Evolutionary conservation across 2,888 invertebrate species (phyloP).

Genomic region (Axea sp.): DNA sequence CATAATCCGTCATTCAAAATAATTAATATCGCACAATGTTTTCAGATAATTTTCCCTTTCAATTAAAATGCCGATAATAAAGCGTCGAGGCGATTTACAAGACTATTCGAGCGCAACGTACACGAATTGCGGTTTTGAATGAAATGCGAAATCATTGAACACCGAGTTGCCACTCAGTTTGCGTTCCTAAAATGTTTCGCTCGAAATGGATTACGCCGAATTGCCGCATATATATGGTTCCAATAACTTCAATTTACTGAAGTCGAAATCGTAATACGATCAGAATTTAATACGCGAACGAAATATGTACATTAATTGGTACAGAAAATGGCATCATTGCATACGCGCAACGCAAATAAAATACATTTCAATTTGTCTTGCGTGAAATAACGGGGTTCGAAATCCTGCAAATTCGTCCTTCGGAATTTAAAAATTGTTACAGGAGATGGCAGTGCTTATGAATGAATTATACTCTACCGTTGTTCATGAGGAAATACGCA

Average conservation of each 20-base stretch:
- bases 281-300: neutral
- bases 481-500: too few relatives aligned
- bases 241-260: conserved; percentile 11
- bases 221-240: neutral
- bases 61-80: conserved; percentile 10
- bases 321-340: neutral
- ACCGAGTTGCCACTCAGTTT: neutral
- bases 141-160: conserved; percentile 10
- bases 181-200: conserved; percentile 2
- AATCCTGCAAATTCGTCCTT: too few relatives aligned
- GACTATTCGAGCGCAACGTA: neutral
- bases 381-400: too few relatives aligned
- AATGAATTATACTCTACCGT: too few relatives aligned
- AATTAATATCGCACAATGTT: neutral
- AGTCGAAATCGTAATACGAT: conserved; percentile 7
- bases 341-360: neutral
- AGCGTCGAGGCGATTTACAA: too few relatives aligned
- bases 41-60: conserved; percentile 7
- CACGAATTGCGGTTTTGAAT: conserved; percentile 14
- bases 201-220: conserved; percentile 5
- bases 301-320: neutral
- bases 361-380: neutral
- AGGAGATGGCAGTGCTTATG: too few relatives aligned
- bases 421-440: too few relatives aligned
- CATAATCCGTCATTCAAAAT: too few relatives aligned